These are phyloP conservation scores for Vireo altiloquus DNA, from an alignment of 2,113 vertebrate species.

Conservation along the genomic window DNA sequence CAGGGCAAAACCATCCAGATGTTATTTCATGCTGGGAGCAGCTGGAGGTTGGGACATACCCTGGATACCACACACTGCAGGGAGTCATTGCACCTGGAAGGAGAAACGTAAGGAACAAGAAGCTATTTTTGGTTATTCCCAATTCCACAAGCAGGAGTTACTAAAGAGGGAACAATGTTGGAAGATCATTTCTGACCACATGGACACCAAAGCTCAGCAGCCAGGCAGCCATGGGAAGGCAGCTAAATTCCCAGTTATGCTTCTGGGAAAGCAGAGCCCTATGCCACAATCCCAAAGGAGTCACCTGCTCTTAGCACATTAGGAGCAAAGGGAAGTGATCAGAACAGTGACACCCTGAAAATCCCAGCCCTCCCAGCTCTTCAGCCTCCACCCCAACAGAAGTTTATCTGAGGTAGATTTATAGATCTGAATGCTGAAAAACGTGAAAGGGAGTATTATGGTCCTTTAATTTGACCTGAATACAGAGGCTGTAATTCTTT, in stretches of 20 bases:
- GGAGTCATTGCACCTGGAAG: not conserved
- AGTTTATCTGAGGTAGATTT: not conserved
- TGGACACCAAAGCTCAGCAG: not conserved
- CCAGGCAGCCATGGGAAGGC: not conserved
- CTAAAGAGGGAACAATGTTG: not conserved
- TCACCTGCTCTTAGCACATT: not conserved
- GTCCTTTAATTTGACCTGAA: not conserved
- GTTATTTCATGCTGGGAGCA: not conserved
- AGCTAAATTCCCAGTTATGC: not conserved
- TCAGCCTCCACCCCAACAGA: not conserved
- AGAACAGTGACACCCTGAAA: not conserved
- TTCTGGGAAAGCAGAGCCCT: not conserved
- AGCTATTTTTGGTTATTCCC: not conserved
- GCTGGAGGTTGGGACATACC: not conserved
- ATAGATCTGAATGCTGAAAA: not conserved
- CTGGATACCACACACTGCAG: not conserved
- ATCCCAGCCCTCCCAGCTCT: not conserved
- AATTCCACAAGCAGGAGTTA: not conserved
- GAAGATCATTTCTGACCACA: not conserved
- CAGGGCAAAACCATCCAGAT: not conserved
- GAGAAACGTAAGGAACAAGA: not conserved
- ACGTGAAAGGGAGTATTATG: not conserved
- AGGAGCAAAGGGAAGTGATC: not conserved
- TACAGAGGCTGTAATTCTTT: not conserved
- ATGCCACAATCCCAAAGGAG: not conserved